These are phyloP conservation scores for Hyphantria cunea DNA, from an alignment of 1,140 invertebrate species.

Conservation along the genomic window DNA sequence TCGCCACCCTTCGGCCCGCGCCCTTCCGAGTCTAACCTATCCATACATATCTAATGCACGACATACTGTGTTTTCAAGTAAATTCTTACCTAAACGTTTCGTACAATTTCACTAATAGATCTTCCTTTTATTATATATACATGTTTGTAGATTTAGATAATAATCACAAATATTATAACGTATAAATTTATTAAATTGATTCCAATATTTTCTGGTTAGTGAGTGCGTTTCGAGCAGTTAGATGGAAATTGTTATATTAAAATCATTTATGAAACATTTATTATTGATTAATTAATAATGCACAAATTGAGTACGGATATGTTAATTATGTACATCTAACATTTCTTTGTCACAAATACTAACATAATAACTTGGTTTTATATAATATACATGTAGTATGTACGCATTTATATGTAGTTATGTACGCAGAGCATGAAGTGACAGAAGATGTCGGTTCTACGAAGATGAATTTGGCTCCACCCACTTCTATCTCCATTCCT, in stretches of 20 bases:
- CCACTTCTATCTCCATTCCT: too few species aligned
- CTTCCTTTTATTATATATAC: slow-evolving; percentile 37
- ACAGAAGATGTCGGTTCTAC: too few species aligned
- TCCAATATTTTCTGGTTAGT: slow-evolving; percentile 67
- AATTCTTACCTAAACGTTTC: slow-evolving; percentile 32
- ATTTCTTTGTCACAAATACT: slow-evolving; percentile 17
- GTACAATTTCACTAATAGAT: slow-evolving; percentile 32
- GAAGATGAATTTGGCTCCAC: too few species aligned
- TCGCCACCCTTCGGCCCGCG: neutral
- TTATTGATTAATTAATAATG: slow-evolving; percentile 18
- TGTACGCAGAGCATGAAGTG: too few species aligned
- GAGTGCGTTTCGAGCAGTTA: slow-evolving; percentile 38
- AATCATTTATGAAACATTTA: slow-evolving; percentile 3
- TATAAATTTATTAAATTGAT: slow-evolving; percentile 41
- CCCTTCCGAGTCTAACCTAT: slow-evolving; percentile 7
- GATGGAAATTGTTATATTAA: slow-evolving; percentile 24
- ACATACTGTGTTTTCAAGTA: slow-evolving; percentile 32
- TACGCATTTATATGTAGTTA: neutral
- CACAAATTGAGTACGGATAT: slow-evolving; percentile 29
- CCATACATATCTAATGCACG: slow-evolving; percentile 50
- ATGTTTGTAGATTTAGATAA: slow-evolving; percentile 35
- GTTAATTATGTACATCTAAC: slow-evolving; percentile 8
- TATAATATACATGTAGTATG: slow-evolving; percentile 19
- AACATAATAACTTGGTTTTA: slow-evolving; percentile 22
- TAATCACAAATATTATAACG: slow-evolving; percentile 27